Evolutionary conservation across 2,888 invertebrate genomes (phyloP), one percentile per base, ranked within the genome.

Genomic region (Smittia aterrima): DNA sequence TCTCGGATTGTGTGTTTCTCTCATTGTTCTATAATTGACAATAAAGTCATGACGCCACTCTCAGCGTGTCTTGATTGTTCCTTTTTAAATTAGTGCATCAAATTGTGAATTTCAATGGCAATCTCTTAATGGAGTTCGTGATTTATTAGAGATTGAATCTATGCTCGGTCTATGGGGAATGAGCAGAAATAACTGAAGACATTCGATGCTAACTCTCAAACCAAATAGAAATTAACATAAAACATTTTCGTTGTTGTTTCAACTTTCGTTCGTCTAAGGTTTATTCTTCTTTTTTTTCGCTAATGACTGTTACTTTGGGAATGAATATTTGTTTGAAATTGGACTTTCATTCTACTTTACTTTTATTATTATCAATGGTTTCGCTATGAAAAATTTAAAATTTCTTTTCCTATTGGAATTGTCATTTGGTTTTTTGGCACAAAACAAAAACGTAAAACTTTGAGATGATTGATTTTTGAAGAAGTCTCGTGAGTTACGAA

Each of bases 311-410:
- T 47, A 47, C 3, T 47, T 32, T 2, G 47, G 13, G 47, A 47
- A 47, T 47, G 47, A 47, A 47, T n/a, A n/a, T n/a, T n/a, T 38
- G 6, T 38, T 47, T 13, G 47, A 47, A 47, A 47, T 47, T 47
- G 47, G 47, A 47, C 47, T 47, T 16, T 47, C 16, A 3, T 47
- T 47, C 47, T 47, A 47, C 47, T 13, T 47, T 16, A 47, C n/a
- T n/a, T n/a, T n/a, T 47, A 47, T 47, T 47, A 47, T 47, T 47
- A 47, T 47, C 47, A 47, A n/a, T 47, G 47, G 16, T 47, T 47
- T n/a, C 47, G 16, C 47, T 47, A 47, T 47, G 47, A 47, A 47
- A 32, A 47, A 16, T 47, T 47, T 47, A 47, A n/a, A 16, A 11
- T 2, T n/a, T n/a, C n/a, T n/a, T 47, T n/a, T 32, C 32, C 32